These are phyloP conservation scores for Aldabrachelys gigantea DNA, from an alignment of 2,113 vertebrate species.

Conservation along the genomic window DNA sequence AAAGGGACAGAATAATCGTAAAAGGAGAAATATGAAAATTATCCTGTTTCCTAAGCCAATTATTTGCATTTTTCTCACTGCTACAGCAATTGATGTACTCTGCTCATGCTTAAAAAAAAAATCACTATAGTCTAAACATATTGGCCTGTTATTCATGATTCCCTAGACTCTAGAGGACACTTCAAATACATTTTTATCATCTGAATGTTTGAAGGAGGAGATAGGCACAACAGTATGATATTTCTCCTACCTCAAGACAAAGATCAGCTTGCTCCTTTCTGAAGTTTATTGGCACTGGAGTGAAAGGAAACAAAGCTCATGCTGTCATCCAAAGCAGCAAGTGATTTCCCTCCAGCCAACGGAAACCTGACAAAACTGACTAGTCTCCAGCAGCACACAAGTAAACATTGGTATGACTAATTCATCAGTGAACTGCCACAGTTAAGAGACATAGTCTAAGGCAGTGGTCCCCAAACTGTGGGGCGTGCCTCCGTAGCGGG, in stretches of 20 bases:
- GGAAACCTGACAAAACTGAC: not conserved
- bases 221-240: not conserved
- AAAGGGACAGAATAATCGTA: accelerated
- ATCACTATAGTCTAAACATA: not conserved
- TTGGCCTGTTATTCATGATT: not conserved
- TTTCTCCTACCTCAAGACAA: not conserved
- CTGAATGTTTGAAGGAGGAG: not conserved
- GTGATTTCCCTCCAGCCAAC: not conserved
- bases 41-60: not conserved
- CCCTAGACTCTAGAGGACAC: not conserved
- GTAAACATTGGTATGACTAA: not conserved
- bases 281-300: not conserved
- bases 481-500: too few relatives aligned
- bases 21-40: not conserved
- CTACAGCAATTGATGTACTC: not conserved
- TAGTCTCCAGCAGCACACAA: not conserved
- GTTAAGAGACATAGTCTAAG: not conserved
- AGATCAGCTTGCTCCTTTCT: not conserved
- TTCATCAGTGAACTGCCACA: accelerated
- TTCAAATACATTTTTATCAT: not conserved
- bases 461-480: not conserved
- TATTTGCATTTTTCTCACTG: not conserved
- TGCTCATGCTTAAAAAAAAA: not conserved
- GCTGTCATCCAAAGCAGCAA: not conserved
- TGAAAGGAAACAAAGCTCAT: not conserved